phyloP scores from a whole-genome alignment of 2,113 vertebrate genomes.

The Ailuropoda melanoleuca region DNA sequence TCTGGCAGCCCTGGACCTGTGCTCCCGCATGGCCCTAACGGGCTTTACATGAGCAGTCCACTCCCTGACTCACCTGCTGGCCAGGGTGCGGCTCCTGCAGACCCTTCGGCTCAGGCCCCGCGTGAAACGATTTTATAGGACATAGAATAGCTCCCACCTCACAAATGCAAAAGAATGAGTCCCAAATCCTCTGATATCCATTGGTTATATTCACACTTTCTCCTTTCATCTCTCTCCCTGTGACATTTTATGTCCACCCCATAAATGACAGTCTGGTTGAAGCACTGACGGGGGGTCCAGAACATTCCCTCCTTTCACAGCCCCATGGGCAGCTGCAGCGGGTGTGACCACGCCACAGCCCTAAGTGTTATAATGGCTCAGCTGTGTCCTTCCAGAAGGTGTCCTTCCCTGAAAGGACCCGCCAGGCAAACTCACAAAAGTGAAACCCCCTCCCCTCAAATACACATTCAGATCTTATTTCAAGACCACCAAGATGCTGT shows the following conservation, averaged over 20 bases:
- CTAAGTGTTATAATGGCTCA: no score
- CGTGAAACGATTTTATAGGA: fast-evolving
- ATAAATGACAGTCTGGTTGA: neutral
- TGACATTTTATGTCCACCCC: neutral
- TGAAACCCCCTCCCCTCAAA: neutral
- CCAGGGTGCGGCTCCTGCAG: fast-evolving
- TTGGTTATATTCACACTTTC: neutral
- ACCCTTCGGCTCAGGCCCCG: fast-evolving
- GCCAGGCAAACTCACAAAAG: neutral
- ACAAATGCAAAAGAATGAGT: fast-evolving
- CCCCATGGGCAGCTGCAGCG: fast-evolving
- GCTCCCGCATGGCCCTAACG: fast-evolving
- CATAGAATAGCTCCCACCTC: neutral
- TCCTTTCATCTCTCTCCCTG: neutral
- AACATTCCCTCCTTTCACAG: no score
- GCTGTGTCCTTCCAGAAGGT: fast-evolving
- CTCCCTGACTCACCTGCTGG: fast-evolving
- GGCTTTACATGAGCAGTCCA: fast-evolving
- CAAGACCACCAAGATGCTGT: neutral
- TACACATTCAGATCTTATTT: neutral
- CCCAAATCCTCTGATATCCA: neutral
- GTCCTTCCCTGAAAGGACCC: neutral
- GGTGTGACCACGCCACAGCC: neutral
- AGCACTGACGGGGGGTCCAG: neutral
- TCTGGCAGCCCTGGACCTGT: no score